Evolutionary conservation across 1,140 invertebrate genomes (phyloP).

Genomic region (Euschistus heros): DNA sequence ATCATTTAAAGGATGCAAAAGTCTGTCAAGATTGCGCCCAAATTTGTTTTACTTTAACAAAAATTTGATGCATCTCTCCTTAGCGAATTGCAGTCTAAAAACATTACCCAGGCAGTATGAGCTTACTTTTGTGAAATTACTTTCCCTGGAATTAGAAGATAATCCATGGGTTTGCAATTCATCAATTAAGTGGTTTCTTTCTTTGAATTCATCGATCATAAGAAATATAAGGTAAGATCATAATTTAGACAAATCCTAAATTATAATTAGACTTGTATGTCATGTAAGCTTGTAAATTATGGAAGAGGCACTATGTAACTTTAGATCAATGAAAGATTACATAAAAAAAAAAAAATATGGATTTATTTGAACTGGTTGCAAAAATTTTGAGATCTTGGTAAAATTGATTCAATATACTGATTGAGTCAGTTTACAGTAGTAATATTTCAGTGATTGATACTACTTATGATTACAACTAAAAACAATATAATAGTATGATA

Average conservation of each 20-base stretch:
- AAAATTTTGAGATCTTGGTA: no score
- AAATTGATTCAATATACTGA: no score
- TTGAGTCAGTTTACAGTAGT: no score
- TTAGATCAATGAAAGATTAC: not conserved
- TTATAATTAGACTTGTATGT: not conserved
- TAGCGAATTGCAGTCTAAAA: slow-evolving; percentile 20
- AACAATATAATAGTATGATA: no score
- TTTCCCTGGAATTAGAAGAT: slow-evolving; percentile 14
- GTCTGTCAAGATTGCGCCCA: slow-evolving; percentile 1
- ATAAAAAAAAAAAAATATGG: not conserved
- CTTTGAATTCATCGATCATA: no score
- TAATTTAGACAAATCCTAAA: not conserved
- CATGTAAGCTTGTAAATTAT: not conserved
- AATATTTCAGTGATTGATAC: no score
- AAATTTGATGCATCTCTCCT: slow-evolving; percentile 12
- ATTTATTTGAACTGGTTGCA: no score
- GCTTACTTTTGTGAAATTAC: slow-evolving; percentile 1
- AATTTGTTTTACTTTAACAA: slow-evolving; percentile 17
- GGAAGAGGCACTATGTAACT: not conserved
- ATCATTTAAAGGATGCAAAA: slow-evolving; percentile 23
- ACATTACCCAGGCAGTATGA: slow-evolving; percentile 10
- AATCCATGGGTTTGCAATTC: slow-evolving; percentile 23
- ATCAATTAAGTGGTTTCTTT: slow-evolving; percentile 21
- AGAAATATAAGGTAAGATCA: slow-evolving; percentile 1
- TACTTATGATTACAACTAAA: no score